Evolutionary conservation across 64 coral and sea anemone species (phyloP), one percentile per base, ranked within the genome.

Genomic region (Montipora foliosa): DNA sequence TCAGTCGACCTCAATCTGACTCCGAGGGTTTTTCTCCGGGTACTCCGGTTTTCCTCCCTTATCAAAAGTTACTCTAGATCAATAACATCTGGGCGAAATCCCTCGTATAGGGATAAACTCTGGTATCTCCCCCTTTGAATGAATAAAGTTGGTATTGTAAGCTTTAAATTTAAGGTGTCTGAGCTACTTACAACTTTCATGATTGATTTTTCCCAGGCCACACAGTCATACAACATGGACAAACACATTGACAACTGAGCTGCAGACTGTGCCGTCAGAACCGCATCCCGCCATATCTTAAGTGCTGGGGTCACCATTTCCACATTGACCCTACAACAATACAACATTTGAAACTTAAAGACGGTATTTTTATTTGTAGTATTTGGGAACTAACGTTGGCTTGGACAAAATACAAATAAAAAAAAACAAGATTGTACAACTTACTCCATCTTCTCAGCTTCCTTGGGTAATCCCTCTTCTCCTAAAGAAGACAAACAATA

Each of bases 181-280:
- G 53, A 62, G 19, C 14, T 61, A 90, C 95, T 89, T 87, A 99
- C 97, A 78, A 99, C 97, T 96, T 99, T 99, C 97, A 99, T 99
- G 78, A 99, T 99, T 16, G 97, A 99, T 44, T 99, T 99, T 49
- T 96, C 97, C 97, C 97, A 99, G 0, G 97, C 97, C 50, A 99
- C 96, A 57, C 92, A 99, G 74, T 87, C 92, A n/a, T 75, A 81
- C 58, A 99, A 85, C 75, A 95, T 86, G 10, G 67, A 85, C 89
- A 99, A 25, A 76, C 97, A 99, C 84, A 99, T 92, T n/a, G 95
- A 89, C 13, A 99, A 46, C 95, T 99, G 95, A 1, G 97, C 83
- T 0, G 95, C 95, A 17, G 95, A 92, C 14, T 87, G 79, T 2
- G 84, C 92, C 8, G 91, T 86, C 3, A 90, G 92, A 17, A 96